phyloP scores from a whole-genome alignment of 2,888 invertebrate species.

The Dendrolimus houi region DNA sequence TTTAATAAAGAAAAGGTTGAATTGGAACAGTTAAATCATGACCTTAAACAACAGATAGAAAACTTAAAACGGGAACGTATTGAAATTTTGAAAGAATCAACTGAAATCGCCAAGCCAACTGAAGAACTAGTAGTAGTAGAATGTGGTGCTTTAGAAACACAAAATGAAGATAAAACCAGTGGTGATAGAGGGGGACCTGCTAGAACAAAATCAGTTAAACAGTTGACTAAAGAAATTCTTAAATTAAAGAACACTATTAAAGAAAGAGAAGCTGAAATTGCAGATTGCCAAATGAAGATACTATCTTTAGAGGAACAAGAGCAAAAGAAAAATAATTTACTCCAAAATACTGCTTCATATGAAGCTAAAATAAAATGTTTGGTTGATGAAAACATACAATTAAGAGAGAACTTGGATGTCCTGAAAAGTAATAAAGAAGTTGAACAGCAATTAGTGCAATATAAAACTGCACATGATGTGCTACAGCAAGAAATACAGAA shows the following conservation, averaged over 20 bases:
- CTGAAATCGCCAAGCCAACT: conserved; percentile 46
- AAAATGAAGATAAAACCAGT: conserved; percentile 50
- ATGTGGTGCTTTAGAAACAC: conserved; percentile 33
- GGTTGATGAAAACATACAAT: conserved; percentile 50
- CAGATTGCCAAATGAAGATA: conserved; percentile 70
- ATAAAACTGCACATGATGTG: conserved; percentile 38
- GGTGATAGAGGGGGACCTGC: conserved; percentile 50
- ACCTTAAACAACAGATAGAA: conserved; percentile 57
- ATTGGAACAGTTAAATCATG: conserved; percentile 42
- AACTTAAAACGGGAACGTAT: conserved; percentile 56
- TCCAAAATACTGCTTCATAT: conserved; percentile 40
- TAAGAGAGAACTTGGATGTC: conserved; percentile 52
- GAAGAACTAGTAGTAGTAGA: conserved; percentile 47
- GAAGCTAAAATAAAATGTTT: conserved; percentile 59
- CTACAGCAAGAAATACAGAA: conserved; percentile 51
- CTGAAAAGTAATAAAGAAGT: conserved; percentile 36
- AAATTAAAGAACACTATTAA: conserved; percentile 68
- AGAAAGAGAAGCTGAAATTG: conserved; percentile 70
- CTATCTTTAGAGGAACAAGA: conserved; percentile 66
- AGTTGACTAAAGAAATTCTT: conserved; percentile 69
- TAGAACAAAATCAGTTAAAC: conserved; percentile 61
- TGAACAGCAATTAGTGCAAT: conserved; percentile 35
- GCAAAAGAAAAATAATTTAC: conserved; percentile 55
- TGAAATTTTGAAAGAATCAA: conserved; percentile 60
- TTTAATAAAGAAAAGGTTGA: conserved; percentile 62